Conservation (phyloP, 2,113 vertebrate species). For the Puma concolor region DNA sequence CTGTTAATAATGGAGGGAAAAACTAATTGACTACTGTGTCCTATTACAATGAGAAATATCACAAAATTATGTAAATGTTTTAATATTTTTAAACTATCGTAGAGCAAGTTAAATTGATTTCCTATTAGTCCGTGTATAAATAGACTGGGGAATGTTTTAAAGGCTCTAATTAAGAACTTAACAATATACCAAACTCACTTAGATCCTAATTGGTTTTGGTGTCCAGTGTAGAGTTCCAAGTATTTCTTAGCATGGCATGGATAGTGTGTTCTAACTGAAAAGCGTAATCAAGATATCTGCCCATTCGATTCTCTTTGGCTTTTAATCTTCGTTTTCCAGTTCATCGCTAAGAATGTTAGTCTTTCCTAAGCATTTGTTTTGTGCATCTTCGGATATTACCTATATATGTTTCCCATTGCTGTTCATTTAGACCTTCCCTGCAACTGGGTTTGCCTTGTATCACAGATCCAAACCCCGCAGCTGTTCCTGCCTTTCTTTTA, state of each 20-base stretch:
- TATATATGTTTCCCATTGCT: neutral
- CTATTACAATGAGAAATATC: conserved; percentile 64
- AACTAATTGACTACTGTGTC: conserved; percentile 51
- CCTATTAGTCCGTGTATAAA: conserved; percentile 12
- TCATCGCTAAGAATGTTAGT: neutral
- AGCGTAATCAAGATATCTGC: neutral
- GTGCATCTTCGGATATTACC: neutral
- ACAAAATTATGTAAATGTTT: conserved; percentile 65
- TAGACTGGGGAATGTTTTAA: conserved; percentile 8
- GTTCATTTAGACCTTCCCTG: neutral
- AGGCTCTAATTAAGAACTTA: conserved; percentile 21
- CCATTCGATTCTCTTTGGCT: neutral
- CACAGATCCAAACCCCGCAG: conserved; percentile 33
- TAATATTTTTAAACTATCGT: conserved; percentile 14
- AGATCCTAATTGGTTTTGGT: neutral
- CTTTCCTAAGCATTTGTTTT: conserved; percentile 25
- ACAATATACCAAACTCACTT: neutral
- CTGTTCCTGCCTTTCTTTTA: conserved; percentile 64
- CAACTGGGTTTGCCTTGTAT: neutral
- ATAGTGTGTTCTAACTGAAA: neutral
- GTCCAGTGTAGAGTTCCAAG: neutral
- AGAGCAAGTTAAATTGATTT: conserved; percentile 62
- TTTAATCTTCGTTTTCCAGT: conserved; percentile 5
- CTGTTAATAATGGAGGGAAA: conserved; percentile 58
- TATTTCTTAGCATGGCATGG: neutral